Base-by-base conservation (phyloP, 2,888 invertebrate species). In the Sinohyriopsis cumingii region DNA sequence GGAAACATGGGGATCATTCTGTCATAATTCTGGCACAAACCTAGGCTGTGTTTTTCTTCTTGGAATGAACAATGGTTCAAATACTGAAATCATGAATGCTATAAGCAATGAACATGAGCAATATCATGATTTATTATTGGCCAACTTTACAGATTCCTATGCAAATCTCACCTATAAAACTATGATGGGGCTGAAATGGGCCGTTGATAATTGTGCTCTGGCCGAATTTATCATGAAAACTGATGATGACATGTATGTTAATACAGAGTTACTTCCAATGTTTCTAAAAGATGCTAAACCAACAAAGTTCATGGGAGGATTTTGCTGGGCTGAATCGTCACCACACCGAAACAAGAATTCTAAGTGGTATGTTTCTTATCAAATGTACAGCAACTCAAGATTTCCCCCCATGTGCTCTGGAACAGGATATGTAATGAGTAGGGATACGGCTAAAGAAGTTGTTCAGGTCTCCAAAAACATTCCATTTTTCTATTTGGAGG, bases 151-250 rank as follows among this genome's bases (percentile, higher is more conserved):
- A 24, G 85, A 85, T 65, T 65, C 73, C n/a, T 85, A 85, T 71
- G 71, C 77, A 59, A 85, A 85, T 62, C 69, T 85, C 19, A 85
- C 85, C 5, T 84, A 80, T 63, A 85, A 85, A 73, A 83, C 83
- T 1, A 67, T 85, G 59, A 76, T 78, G 61, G 79, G 77, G 0
- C 68, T 83, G 28, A 74, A 75, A 28, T 85, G 84, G 84, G 77
- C 75, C 20, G 59, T 59, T 5, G 65, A 75, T 3, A 70, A 74
- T 55, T 85, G 85, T 67, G 57, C 65, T 19, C 60, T 78, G 18
- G 79, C 82, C 7, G 71, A 74, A 45, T 84, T 79, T 66, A 71
- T 87, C n/a, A 84, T 86, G 84, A 87, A 87, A 68, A 86, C 86
- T 20, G 87, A 87, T 64, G 84, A 84, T 57, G 85, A 86, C 64